phyloP scores from a whole-genome alignment of 2,797 vertebrate genomes.

The Dromococcyx pavoninus region DNA sequence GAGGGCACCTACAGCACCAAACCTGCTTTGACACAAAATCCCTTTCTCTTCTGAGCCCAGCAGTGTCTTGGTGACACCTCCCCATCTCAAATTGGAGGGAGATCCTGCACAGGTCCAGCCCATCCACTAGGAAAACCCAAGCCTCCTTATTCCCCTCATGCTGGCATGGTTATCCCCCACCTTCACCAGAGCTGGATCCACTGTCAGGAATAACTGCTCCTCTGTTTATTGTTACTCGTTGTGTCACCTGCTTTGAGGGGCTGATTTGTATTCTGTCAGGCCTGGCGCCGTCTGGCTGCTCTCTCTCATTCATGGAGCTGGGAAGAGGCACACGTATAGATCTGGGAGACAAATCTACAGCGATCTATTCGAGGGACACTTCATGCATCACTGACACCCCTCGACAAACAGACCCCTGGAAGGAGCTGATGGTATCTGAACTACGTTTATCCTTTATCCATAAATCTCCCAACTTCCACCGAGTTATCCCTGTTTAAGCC shows the following conservation, averaged over 20 bases:
- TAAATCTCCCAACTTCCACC: background rate
- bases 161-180: background rate
- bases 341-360: background rate
- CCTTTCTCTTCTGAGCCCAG: background rate
- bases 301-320: slow-evolving; percentile 33
- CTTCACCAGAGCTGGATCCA: background rate
- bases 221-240: slow-evolving; percentile 26
- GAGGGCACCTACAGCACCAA: background rate
- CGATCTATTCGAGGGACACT: background rate
- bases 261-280: slow-evolving; percentile 63
- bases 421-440: slow-evolving; percentile 15
- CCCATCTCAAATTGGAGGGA: background rate
- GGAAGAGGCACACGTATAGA: background rate
- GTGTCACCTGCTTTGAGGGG: slow-evolving; percentile 30
- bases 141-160: background rate
- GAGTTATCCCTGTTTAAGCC: background rate
- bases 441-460: background rate
- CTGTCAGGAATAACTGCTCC: background rate
- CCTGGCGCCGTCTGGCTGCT: slow-evolving; percentile 33
- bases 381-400: slow-evolving; percentile 23
- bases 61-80: background rate
- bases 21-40: background rate
- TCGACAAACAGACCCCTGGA: background rate
- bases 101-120: background rate
- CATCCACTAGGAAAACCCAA: background rate